Evolutionary conservation across 2,113 vertebrate genomes (phyloP), one percentile per base, ranked within the genome.

Genomic region (Dipodomys stephensi): DNA sequence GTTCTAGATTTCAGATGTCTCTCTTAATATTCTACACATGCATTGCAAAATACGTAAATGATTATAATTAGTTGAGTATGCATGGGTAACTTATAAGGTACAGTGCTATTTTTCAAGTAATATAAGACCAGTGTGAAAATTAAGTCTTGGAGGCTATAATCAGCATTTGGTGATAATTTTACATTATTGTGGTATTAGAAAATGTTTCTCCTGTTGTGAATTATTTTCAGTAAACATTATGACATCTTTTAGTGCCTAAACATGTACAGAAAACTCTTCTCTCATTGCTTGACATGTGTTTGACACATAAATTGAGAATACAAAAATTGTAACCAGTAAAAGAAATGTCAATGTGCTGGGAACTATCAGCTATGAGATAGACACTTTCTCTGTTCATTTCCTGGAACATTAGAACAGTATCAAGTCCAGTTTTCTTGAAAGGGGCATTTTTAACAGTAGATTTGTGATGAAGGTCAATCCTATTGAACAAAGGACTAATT

Each of bases 381-480:
- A 2, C 3, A 8, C 2, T 87, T 15, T 44, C 32, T 83, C 39
- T 35, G 53, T 28, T 57, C 13, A 27, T 46, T 53, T 93, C 64
- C 65, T 81, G 53, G 86, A 94, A 92, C 67, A 7, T n/a, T 60
- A 73, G 83, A 87, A 60, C 5, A 32, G 23, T 78, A 90, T 44
- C 46, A 35, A 89, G 74, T 23, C 12, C 3, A 4, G 68, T 35
- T n/a, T 92, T 77, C 60, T 49, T 6, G n/a, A 32, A 3, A 93
- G 82, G 72, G 20, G 93, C 84, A 84, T 49, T 90, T 76, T 53
- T 44, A 57, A 82, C 35, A 30, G 74, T 83, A 76, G n/a, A 65
- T 82, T 7, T 46, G 60, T 81, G 92, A 80, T 60, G 27, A 78
- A 94, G 87, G 92, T 90, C 87, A 95, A 76, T 86, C 4, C 4